Conservation (phyloP, 1,140 invertebrate species). For the Argopecten irradians region DNA sequence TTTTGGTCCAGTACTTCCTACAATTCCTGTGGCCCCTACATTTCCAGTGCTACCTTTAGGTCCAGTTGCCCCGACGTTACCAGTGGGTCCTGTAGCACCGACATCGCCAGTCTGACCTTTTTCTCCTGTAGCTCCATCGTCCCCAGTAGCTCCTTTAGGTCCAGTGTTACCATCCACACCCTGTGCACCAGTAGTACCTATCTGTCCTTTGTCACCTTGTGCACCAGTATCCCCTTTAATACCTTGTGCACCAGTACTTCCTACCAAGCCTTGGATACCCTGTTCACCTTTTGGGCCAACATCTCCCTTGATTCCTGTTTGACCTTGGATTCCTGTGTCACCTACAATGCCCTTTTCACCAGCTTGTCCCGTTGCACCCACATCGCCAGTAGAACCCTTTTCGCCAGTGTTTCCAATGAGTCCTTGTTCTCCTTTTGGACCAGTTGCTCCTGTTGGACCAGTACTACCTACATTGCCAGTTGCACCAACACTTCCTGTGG, state of each 20-base stretch:
- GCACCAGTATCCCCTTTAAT: background rate
- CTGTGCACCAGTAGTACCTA: background rate
- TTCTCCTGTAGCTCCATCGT: background rate
- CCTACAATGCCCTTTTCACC: background rate
- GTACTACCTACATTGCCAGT: background rate
- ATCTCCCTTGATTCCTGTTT: conserved; percentile 27
- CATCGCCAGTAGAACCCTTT: background rate
- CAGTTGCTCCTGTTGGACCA: background rate
- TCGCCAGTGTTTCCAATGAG: background rate
- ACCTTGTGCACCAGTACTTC: background rate
- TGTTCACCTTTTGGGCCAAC: conserved; percentile 8
- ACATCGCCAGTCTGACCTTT: background rate
- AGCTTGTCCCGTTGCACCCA: background rate
- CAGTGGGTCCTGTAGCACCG: background rate
- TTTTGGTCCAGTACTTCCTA: background rate
- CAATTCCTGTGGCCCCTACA: background rate
- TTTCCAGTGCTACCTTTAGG: background rate
- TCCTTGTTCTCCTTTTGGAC: conserved; percentile 3
- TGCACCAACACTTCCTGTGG: background rate
- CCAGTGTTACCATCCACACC: background rate
- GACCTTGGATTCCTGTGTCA: background rate
- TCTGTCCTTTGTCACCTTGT: background rate
- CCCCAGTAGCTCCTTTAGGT: background rate
- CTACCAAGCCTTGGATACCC: background rate
- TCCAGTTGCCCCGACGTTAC: background rate